A percentile compares a stretch with the other conserved stretches of the same genome.
phyloP scores from a whole-genome alignment of 2,113 vertebrate species.

The Quiscalus mexicanus region DNA sequence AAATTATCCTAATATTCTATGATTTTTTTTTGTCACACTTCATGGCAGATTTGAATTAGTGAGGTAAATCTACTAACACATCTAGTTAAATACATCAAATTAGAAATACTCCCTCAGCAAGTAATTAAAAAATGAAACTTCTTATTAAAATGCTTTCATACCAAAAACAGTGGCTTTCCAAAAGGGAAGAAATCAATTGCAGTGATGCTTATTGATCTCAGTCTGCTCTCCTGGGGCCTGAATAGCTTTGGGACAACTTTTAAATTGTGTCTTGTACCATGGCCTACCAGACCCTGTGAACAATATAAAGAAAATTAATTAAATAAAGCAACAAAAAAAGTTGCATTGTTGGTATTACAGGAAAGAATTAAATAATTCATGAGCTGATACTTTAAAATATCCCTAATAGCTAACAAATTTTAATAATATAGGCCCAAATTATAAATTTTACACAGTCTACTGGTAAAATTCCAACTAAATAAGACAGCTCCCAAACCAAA shows the following conservation, averaged over 20 bases:
- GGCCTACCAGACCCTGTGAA: conserved; percentile 84
- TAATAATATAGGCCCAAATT: not conserved
- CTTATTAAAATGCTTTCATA: conserved; percentile 60
- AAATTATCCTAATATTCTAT: not conserved
- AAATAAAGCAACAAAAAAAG: not conserved
- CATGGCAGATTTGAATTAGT: not conserved
- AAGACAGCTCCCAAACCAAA: not conserved
- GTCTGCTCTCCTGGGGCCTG: conserved; percentile 72
- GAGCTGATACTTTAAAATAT: not conserved
- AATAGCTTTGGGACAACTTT: conserved; percentile 84
- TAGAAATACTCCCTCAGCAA: not conserved
- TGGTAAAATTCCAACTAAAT: not conserved
- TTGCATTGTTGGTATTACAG: not conserved
- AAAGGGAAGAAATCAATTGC: conserved; percentile 89
- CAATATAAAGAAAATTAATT: not conserved
- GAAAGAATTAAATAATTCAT: not conserved
- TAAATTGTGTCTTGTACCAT: conserved; percentile 84
- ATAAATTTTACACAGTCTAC: not conserved
- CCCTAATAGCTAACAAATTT: not conserved
- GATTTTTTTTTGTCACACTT: not conserved
- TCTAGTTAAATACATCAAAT: not conserved
- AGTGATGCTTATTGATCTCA: conserved; percentile 78
- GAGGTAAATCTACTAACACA: not conserved
- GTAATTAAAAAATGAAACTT: not conserved
- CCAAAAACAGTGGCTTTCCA: conserved; percentile 86